Base-by-base conservation (phyloP, 1,140 invertebrate genomes). In the Scaptomyza hsui region DNA sequence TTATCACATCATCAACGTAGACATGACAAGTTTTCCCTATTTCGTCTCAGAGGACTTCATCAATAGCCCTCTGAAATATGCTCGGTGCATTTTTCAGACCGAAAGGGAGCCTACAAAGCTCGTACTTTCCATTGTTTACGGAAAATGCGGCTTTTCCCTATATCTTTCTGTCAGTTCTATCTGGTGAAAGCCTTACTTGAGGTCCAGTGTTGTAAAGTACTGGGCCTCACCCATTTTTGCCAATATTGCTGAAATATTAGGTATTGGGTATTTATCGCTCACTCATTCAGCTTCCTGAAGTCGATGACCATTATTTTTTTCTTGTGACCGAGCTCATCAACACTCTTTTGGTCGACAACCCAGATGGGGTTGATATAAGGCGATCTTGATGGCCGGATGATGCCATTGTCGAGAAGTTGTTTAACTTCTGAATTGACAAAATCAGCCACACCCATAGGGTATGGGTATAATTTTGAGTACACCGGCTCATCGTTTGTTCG, bases 1-100 rank as follows among this genome's bases (percentile, higher is more conserved):
- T 21, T 4, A 26, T 26, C 24, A 26, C 19, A 4, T 21, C 19
- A 21, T 21, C 19, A 4, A 21, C 19, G 19, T 4, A 41, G 39
- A 41, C 39, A 16, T 41, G 15, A 48, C 45, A 48, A 29, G 45
- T 48, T 48, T 26, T 48, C 6, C n/a, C 45, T 6, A 48, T 48
- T 48, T 48, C 4, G 6, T 48, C 21, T 21, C 45, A 12, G 0
- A 49, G 24, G 13, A 49, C 24, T 9, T 49, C 47, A 15, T 49
- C 24, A 15, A 49, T 49, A 13, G 24, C 24, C 13, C 24, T 16
- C 12, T 32, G 47, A 16, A 49, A 32, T 16, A 29, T 49, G 15
- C 24, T 49, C 15, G 24, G 47, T 3, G 47, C 47, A n/a, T 49
- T 49, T 49, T 29, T 32, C 15, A 49, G 12, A 6, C 24, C 47